A percentile compares a stretch with the other conserved stretches of the same genome.
Evolutionary conservation across 2,113 vertebrate species (phyloP).

Genomic region (Pristiophorus japonicus): DNA sequence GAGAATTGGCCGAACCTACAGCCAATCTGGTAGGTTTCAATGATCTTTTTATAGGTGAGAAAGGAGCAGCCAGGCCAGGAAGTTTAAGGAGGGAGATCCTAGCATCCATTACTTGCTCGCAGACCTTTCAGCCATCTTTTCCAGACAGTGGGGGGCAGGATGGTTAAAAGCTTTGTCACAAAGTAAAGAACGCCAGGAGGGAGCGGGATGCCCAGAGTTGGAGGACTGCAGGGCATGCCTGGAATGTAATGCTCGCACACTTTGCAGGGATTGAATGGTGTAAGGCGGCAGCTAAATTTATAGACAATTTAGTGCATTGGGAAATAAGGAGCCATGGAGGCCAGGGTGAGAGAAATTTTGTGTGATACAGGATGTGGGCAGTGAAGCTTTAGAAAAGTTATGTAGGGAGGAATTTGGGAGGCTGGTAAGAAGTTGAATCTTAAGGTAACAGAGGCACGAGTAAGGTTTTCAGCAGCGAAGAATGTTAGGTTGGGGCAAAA

Average conservation of each 20-base stretch:
- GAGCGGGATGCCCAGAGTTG: neutral
- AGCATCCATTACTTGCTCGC: neutral
- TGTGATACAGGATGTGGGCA: no score
- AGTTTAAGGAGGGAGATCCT: neutral
- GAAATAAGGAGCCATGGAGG: neutral
- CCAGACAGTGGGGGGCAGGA: neutral
- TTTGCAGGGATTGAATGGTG: neutral
- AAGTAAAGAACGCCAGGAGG: neutral
- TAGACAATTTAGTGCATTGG: neutral
- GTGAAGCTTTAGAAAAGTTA: no score
- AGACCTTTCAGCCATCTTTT: neutral
- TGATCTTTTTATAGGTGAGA: neutral
- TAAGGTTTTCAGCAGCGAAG: no score
- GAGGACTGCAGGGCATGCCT: neutral
- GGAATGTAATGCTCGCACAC: neutral
- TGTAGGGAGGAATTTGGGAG: no score
- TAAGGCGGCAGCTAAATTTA: neutral
- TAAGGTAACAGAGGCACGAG: no score
- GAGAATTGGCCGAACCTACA: neutral
- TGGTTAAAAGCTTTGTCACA: neutral
- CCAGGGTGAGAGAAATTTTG: no score
- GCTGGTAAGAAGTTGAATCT: no score
- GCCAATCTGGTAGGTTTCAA: neutral
- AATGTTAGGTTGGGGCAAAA: no score
- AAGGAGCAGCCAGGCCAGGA: neutral